phyloP scores from a whole-genome alignment of 1,140 invertebrate genomes.

The Drosophila tristis region DNA sequence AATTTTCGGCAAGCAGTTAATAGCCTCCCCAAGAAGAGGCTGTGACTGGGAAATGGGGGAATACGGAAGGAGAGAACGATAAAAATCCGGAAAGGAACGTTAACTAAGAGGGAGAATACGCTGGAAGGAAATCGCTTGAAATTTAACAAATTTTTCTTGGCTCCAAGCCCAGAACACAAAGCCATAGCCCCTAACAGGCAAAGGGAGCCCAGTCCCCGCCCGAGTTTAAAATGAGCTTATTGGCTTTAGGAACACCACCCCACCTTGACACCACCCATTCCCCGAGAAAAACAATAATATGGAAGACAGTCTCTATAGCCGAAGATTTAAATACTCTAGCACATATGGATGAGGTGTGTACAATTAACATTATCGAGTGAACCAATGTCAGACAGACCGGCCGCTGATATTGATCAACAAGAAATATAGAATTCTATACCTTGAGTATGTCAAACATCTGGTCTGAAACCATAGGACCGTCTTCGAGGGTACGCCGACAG shows the following conservation, averaged over 20 bases:
- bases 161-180: conserved; percentile 47
- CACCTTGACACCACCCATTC: background rate
- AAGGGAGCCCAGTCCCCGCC: too few relatives aligned
- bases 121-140: conserved; percentile 53
- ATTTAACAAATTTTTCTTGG: conserved; percentile 59
- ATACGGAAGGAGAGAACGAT: background rate
- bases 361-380: too few relatives aligned
- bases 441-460: background rate
- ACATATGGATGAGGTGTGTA: too few relatives aligned
- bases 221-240: conserved; percentile 71
- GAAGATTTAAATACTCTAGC: too few relatives aligned
- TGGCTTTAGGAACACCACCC: conserved; percentile 67
- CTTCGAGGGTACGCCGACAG: background rate
- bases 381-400: too few relatives aligned
- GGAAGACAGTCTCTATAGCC: background rate
- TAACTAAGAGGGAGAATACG: conserved; percentile 15
- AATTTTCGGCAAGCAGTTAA: conserved; percentile 65
- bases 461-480: too few relatives aligned
- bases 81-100: background rate
- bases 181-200: conserved; percentile 1
- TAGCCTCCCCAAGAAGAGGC: conserved; percentile 46
- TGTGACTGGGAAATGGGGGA: conserved; percentile 4
- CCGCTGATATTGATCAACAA: too few relatives aligned
- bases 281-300: background rate
- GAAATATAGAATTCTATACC: too few relatives aligned